These are phyloP conservation scores for Drosophila mercatorum DNA, from an alignment of 2,888 invertebrate genomes.

Conservation along the genomic window DNA sequence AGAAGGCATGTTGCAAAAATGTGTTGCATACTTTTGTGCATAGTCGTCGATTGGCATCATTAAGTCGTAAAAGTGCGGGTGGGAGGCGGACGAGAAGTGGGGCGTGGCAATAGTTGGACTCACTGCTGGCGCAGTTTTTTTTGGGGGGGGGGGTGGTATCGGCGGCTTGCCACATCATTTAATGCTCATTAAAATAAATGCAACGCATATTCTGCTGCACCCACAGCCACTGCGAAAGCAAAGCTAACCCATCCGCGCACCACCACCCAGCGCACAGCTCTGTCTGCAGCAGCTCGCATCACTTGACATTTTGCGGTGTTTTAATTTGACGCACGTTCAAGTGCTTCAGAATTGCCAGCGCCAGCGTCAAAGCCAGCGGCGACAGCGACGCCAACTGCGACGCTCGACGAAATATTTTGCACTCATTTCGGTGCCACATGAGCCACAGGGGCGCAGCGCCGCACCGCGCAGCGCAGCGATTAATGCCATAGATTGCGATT, in stretches of 20 bases:
- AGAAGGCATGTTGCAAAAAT: constrained; percentile 51
- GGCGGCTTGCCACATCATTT: constrained; percentile 73
- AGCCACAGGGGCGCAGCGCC: not conserved
- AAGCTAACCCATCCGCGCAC: not conserved
- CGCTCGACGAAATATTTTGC: constrained; percentile 21
- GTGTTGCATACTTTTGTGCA: constrained; percentile 71
- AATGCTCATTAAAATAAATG: constrained; percentile 77
- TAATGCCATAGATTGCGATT: constrained; percentile 19
- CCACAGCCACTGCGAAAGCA: not conserved
- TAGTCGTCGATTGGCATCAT: constrained; percentile 73
- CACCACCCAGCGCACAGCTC: constrained; percentile 1
- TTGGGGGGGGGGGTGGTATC: constrained; percentile 6
- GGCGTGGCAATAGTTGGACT: not conserved
- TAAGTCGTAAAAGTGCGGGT: constrained; percentile 67
- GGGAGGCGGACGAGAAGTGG: not conserved
- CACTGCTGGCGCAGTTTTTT: not conserved
- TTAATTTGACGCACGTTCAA: constrained; percentile 75
- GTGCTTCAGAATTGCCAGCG: constrained; percentile 54
- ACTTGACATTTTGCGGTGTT: constrained; percentile 77
- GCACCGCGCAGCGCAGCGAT: not conserved
- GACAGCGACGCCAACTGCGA: constrained; percentile 4
- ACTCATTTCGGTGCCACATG: constrained; percentile 17
- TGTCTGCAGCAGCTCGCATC: constrained; percentile 44
- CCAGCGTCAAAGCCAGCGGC: not conserved
- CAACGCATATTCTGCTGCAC: constrained; percentile 49